Conservation (phyloP, 1,140 invertebrate species). For the Mizuhopecten yessoensis region DNA sequence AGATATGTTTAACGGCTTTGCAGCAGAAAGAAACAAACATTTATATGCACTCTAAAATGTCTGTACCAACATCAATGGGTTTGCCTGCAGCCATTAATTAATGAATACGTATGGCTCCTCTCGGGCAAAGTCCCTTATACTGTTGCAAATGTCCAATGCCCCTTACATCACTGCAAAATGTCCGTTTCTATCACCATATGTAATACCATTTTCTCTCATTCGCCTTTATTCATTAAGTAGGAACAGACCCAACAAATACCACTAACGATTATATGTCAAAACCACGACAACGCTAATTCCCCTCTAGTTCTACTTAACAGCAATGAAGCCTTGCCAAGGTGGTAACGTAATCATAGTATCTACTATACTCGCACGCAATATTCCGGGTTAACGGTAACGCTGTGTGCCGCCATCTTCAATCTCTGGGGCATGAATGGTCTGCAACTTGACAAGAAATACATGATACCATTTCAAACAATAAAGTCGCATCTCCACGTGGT, state of each 20-base stretch:
- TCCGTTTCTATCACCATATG: constrained; percentile 14
- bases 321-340: constrained; percentile 17
- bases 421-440: background rate
- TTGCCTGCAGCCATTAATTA: constrained; percentile 10
- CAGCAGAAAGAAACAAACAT: constrained; percentile 27
- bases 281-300: background rate
- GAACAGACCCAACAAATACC: constrained; percentile 12
- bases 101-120: background rate
- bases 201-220: constrained; percentile 10
- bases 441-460: background rate
- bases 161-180: constrained; percentile 25
- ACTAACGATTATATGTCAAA: constrained; percentile 39
- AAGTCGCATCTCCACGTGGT: background rate
- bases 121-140: background rate
- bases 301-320: constrained; percentile 26
- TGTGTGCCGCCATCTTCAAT: background rate
- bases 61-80: background rate
- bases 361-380: constrained; percentile 10
- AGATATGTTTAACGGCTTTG: constrained; percentile 6
- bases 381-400: constrained; percentile 8
- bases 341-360: constrained; percentile 34
- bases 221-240: constrained; percentile 38
- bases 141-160: background rate
- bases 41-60: constrained; percentile 31
- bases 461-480: background rate